Base-by-base conservation (phyloP, 1,140 invertebrate genomes). In the Artemia franciscana region DNA sequence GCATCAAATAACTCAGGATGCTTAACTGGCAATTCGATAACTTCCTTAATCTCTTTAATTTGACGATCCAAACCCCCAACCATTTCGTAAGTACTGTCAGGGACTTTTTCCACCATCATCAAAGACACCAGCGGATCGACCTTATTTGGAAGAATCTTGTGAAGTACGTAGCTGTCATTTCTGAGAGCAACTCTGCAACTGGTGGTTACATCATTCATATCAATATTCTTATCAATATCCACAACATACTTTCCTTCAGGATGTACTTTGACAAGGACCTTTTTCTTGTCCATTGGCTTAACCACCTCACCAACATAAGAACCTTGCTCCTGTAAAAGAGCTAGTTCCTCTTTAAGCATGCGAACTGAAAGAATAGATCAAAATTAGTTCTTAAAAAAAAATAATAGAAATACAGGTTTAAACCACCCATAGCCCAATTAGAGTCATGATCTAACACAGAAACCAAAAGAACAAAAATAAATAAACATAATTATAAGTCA, bases 41-140 rank as follows among this genome's bases (percentile, higher is more conserved):
- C 96, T 76, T 99, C 96, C 76, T 99, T 99, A 64, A 99, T 99
- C 76, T 99, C 96, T 72, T 98, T 98, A 64, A 99, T 99, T 76
- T 99, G 95, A 71, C 97, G 98, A 70, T 99, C 94, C 59, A 99
- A 77, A 65, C 96, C 96, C 66, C 96, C 96, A 58, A 99, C 94
- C 94, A 98, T 99, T 79, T 99, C 96, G 73, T 99, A 83, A 0
- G 96, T 99, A 0, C 94, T 98, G 74, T 99, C 95, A 7, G 96
- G 96, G 4, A 99, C 95, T 76, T 99, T 98, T 72, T 99, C 96
- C 0, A 99, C 95, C 96, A 99, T 99, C 95, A 99, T 99, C 57
- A 99, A 79, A n/a, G 92, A 97, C 0, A 99, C 96, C 39, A 98
- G 76, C 2, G 95, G 95, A 79, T 98, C 96, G n/a, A 98, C 91